These are phyloP conservation scores for Sebastes schlegelii DNA, from an alignment of 2,113 vertebrate species.

Conservation along the genomic window DNA sequence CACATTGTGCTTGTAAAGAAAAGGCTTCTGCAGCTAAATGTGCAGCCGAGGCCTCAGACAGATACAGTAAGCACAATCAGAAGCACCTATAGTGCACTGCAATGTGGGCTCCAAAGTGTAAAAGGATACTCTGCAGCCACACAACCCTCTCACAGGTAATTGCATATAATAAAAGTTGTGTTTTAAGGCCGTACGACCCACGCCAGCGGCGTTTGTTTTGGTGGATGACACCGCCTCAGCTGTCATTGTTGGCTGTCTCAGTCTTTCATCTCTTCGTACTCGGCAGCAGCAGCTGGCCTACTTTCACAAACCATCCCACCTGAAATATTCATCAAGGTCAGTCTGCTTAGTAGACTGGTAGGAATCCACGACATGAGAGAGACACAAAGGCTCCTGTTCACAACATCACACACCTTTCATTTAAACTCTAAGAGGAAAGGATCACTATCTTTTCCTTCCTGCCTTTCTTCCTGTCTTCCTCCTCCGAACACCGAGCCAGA, in stretches of 20 bases:
- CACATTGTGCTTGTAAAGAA: neutral
- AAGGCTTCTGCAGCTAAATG: slow-evolving; percentile 23
- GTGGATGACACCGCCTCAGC: slow-evolving; percentile 1
- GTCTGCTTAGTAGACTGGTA: slow-evolving; percentile 45
- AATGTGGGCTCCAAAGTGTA: slow-evolving; percentile 12
- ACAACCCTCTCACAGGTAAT: neutral
- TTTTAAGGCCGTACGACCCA: neutral
- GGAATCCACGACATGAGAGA: slow-evolving; percentile 18
- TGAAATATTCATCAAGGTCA: slow-evolving; percentile 83
- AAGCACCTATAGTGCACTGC: neutral
- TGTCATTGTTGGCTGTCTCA: slow-evolving; percentile 22
- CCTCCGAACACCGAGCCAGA: neutral
- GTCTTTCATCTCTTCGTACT: slow-evolving; percentile 16
- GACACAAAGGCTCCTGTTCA: neutral
- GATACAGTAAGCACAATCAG: slow-evolving; percentile 29
- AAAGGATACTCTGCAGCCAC: neutral
- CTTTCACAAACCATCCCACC: slow-evolving; percentile 68
- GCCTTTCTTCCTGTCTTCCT: neutral
- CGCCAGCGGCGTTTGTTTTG: slow-evolving; percentile 1
- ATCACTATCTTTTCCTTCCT: neutral
- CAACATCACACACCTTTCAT: neutral
- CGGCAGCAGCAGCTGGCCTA: slow-evolving; percentile 69
- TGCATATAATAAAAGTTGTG: neutral
- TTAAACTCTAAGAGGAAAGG: neutral
- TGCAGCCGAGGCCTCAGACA: slow-evolving; percentile 9